Percentiles rank a stretch among this genome's conserved stretches.
Conservation (phyloP, 1,140 invertebrate species). For the Metopolophium dirhodum region DNA sequence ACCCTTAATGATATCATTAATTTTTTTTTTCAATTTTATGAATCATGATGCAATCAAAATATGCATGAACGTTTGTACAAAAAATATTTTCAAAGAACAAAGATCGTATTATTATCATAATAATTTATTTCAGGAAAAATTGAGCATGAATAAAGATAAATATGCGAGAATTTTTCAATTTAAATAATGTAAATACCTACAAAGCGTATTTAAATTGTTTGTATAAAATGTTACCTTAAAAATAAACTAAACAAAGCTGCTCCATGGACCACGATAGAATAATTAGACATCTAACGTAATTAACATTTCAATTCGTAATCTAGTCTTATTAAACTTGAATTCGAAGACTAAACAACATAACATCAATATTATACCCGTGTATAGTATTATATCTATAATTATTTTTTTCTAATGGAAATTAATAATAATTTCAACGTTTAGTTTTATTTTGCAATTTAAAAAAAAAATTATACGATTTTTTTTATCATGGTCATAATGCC, state of each 20-base stretch:
- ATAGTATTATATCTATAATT: not conserved
- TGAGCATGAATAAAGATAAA: not conserved
- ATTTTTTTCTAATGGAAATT: not conserved
- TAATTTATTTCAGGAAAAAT: not conserved
- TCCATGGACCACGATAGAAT: not conserved
- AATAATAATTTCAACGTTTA: not conserved
- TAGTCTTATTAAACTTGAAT: not conserved
- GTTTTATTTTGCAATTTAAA: not conserved
- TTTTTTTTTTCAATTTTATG: not conserved
- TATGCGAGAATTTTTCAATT: not conserved
- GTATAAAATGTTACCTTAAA: not conserved
- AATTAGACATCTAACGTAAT: not conserved
- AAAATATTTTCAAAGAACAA: not conserved
- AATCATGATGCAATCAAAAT: not conserved
- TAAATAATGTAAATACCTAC: constrained; percentile 13
- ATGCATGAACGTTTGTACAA: not conserved
- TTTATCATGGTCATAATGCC: too few relatives aligned
- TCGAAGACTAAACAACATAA: not conserved
- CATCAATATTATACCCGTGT: not conserved
- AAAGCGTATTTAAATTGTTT: constrained; percentile 15
- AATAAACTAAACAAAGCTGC: not conserved
- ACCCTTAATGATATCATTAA: not conserved
- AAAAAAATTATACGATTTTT: too few relatives aligned
- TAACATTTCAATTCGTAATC: constrained; percentile 20
- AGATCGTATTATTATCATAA: not conserved